Evolutionary conservation across 1,140 invertebrate species (phyloP).

Genomic region (Halyomorpha halys): DNA sequence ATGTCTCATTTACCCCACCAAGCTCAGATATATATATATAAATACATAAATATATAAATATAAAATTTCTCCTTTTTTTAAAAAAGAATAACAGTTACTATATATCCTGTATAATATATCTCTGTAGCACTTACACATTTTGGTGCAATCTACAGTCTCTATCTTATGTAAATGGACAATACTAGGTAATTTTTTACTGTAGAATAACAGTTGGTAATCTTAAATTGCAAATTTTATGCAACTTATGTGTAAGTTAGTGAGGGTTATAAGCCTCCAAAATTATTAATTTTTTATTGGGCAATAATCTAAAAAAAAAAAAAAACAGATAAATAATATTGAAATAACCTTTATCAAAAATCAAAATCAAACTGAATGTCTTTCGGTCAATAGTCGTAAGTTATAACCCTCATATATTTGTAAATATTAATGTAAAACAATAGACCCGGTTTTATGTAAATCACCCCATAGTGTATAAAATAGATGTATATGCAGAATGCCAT

Average conservation of each 20-base stretch:
- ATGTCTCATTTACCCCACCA: slow-evolving; percentile 5
- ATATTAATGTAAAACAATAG: slow-evolving; percentile 18
- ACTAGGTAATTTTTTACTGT: slow-evolving; percentile 17
- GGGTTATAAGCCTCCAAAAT: slow-evolving; percentile 9
- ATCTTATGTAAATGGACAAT: slow-evolving; percentile 18
- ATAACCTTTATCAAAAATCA: no score
- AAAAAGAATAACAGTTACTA: slow-evolving; percentile 8
- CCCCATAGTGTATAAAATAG: slow-evolving; percentile 15
- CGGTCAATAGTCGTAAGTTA: slow-evolving; percentile 1
- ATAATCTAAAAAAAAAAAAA: no score
- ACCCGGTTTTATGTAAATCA: slow-evolving; percentile 17
- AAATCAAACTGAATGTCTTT: no score
- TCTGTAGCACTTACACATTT: slow-evolving; percentile 16
- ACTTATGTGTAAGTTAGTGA: slow-evolving; percentile 11
- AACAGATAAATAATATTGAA: no score
- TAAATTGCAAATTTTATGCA: slow-evolving; percentile 8
- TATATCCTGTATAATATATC: slow-evolving; percentile 9
- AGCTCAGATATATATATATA: slow-evolving; percentile 15
- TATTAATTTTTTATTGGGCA: no score
- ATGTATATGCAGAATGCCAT: slow-evolving; percentile 10
- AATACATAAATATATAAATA: no score
- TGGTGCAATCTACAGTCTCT: slow-evolving; percentile 16
- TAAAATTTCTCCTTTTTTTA: slow-evolving; percentile 4
- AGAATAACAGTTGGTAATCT: slow-evolving; percentile 8
- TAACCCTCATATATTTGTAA: slow-evolving; percentile 14